Percentiles rank a stretch among this genome's conserved stretches.
Conservation (phyloP, 1,140 invertebrate genomes). For the Drosophila nasuta region DNA sequence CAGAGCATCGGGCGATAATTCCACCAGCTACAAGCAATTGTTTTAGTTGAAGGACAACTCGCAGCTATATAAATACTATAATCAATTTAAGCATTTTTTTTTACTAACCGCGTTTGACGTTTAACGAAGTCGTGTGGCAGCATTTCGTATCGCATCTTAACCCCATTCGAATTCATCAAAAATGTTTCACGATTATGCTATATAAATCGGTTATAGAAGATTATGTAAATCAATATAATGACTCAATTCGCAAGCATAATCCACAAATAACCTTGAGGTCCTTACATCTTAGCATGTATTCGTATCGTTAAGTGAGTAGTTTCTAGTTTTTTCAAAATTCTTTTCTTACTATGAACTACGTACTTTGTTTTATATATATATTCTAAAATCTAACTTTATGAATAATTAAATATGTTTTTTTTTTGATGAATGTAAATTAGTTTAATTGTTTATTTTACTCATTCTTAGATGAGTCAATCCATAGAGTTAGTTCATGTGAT, state of each 20-base stretch:
- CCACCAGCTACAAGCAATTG: conserved; percentile 56
- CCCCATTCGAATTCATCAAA: background rate
- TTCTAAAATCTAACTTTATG: background rate
- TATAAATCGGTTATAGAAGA: too few relatives aligned
- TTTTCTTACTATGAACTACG: background rate
- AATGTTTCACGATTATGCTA: too few relatives aligned
- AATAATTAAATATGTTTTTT: background rate
- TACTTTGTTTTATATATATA: background rate
- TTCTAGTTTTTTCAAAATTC: too few relatives aligned
- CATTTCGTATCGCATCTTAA: background rate
- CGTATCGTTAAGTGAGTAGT: background rate
- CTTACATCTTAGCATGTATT: background rate
- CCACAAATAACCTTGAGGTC: background rate
- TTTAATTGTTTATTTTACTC: too few relatives aligned
- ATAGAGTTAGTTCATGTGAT: too few relatives aligned
- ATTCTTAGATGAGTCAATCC: too few relatives aligned
- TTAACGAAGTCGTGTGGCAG: background rate
- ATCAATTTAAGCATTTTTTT: background rate
- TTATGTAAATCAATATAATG: too few relatives aligned
- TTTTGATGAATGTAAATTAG: background rate
- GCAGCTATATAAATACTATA: background rate
- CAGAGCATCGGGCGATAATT: conserved; percentile 43
- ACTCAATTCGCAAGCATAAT: background rate
- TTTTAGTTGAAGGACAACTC: conserved; percentile 29
- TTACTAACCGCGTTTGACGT: background rate